Evolutionary conservation across 2,113 vertebrate genomes (phyloP).

Genomic region (Larimichthys crocea): DNA sequence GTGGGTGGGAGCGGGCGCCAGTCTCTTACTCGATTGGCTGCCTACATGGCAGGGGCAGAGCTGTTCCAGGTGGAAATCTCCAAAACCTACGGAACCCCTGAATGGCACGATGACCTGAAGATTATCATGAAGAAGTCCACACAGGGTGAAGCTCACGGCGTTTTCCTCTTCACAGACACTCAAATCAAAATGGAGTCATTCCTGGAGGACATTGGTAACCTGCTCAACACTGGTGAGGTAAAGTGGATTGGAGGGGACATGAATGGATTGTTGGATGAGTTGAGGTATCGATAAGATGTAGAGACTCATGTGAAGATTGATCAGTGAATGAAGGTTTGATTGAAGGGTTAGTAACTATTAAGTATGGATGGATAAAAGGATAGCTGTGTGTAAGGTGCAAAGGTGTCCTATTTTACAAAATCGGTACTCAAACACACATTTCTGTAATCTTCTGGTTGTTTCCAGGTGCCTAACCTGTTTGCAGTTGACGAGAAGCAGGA

Average conservation of each 20-base stretch:
- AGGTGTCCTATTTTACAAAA: neutral
- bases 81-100: constrained; percentile 87
- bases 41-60: constrained; percentile 90
- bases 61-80: constrained; percentile 92
- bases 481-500: constrained; percentile 90
- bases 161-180: constrained; percentile 92
- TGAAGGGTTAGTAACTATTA: neutral
- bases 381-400: neutral
- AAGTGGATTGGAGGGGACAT: neutral
- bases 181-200: constrained; percentile 94
- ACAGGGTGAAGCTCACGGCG: constrained; percentile 87
- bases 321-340: neutral
- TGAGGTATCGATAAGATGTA: neutral
- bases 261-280: neutral
- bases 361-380: neutral
- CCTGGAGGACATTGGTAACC: constrained; percentile 92
- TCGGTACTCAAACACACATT: neutral
- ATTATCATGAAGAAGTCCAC: constrained; percentile 88
- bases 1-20: constrained; percentile 93
- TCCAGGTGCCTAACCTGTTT: constrained; percentile 90
- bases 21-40: constrained; percentile 90
- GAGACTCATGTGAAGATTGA: neutral
- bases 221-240: constrained; percentile 92
- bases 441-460: neutral
- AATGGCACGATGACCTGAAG: constrained; percentile 93